Conservation (phyloP, 2,113 vertebrate genomes). For the Malurus alboscapulatus region DNA sequence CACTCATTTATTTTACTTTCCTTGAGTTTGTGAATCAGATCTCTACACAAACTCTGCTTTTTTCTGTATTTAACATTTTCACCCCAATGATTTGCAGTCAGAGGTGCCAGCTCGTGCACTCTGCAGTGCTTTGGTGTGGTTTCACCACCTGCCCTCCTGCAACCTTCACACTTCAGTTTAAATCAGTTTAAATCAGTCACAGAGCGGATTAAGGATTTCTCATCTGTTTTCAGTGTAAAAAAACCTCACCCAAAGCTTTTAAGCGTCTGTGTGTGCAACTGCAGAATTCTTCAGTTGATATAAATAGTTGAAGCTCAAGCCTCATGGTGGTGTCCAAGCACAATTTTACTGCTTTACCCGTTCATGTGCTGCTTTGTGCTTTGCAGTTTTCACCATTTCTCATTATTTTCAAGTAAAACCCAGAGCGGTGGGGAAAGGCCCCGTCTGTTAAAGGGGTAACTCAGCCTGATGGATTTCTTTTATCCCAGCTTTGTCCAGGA, state of each 20-base stretch:
- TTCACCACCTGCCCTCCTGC: background rate
- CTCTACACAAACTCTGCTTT: fast-evolving
- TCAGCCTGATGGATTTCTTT: background rate
- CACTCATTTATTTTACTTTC: background rate
- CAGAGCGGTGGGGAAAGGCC: background rate
- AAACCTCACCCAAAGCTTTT: background rate
- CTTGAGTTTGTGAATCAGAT: background rate
- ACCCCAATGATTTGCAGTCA: background rate
- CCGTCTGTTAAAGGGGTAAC: background rate
- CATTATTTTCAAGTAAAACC: background rate
- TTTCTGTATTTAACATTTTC: fast-evolving
- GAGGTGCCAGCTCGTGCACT: background rate
- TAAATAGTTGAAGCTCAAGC: conserved; percentile 54
- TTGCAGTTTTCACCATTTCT: background rate
- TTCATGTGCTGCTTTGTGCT: background rate
- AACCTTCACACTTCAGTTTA: background rate
- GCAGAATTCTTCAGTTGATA: background rate
- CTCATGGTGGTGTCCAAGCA: conserved; percentile 62
- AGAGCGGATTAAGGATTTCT: background rate
- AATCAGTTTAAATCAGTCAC: background rate
- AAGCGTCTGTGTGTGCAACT: background rate
- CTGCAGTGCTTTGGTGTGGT: background rate
- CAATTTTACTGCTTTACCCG: conserved; percentile 10
- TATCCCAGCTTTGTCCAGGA: background rate
- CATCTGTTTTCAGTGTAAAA: background rate